A percentile compares a stretch with the other conserved stretches of the same genome.
Conservation (phyloP, 2,113 vertebrate genomes). For the Athene cunicularia region DNA sequence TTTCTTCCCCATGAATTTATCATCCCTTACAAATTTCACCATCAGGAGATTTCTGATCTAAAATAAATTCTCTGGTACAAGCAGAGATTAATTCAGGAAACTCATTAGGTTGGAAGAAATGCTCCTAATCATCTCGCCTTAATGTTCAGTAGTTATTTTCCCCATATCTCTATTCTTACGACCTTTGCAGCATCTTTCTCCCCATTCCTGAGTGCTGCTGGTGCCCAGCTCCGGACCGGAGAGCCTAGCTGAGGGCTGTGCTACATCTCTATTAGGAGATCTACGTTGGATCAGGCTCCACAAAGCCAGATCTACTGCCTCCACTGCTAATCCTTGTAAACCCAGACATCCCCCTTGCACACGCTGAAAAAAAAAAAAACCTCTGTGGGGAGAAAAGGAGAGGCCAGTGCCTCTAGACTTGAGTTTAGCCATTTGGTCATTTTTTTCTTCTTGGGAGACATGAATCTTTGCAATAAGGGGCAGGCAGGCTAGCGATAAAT, state of each 20-base stretch:
- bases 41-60: background rate
- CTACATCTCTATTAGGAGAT: rapidly evolving
- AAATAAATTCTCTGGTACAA: background rate
- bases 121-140: rapidly evolving
- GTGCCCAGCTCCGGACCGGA: background rate
- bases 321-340: background rate
- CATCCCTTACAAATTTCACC: background rate
- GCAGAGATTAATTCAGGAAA: background rate
- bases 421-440: background rate
- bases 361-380: background rate
- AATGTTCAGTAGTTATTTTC: background rate
- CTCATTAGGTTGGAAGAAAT: background rate
- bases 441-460: constrained; percentile 44
- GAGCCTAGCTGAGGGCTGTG: background rate
- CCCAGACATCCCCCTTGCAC: background rate
- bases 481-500: constrained; percentile 46
- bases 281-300: background rate
- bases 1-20: background rate
- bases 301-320: background rate
- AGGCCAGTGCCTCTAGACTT: background rate
- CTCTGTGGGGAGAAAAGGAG: background rate
- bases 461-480: constrained; percentile 45
- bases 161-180: background rate
- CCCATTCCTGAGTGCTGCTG: background rate
- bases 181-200: background rate